phyloP scores from a whole-genome alignment of 2,797 vertebrate genomes.

The Epinephelus coioides region DNA sequence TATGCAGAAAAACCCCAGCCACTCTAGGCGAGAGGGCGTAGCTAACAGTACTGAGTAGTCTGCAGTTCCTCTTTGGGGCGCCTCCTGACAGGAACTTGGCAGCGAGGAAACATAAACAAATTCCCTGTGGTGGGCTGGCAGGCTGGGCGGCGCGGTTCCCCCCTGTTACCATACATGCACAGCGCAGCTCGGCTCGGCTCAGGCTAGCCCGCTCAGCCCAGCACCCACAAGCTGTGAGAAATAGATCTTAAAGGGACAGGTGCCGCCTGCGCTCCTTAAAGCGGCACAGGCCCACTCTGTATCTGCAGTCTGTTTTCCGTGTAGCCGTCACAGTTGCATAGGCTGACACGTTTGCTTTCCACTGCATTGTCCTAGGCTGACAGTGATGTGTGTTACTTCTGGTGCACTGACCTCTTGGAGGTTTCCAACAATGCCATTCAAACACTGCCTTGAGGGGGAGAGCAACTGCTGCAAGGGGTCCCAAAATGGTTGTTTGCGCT shows the following conservation, averaged over 20 bases:
- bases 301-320: slow-evolving; percentile 23
- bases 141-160: slow-evolving; percentile 71
- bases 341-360: slow-evolving; percentile 7
- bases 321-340: slow-evolving; percentile 37
- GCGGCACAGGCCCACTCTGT: slow-evolving; percentile 27
- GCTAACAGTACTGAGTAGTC: slow-evolving; percentile 77
- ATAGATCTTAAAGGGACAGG: slow-evolving; percentile 79
- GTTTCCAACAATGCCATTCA: slow-evolving; percentile 45
- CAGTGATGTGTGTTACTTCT: slow-evolving; percentile 55
- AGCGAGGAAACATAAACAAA: slow-evolving; percentile 86
- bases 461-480: slow-evolving; percentile 44
- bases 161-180: slow-evolving; percentile 76
- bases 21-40: slow-evolving; percentile 75
- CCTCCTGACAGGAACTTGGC: slow-evolving; percentile 89
- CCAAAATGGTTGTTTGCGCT: slow-evolving; percentile 62
- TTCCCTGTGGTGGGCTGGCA: slow-evolving; percentile 84
- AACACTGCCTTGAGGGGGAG: slow-evolving; percentile 25
- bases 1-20: slow-evolving; percentile 60
- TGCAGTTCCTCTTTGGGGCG: slow-evolving; percentile 85
- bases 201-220: slow-evolving; percentile 50
- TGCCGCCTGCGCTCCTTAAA: slow-evolving; percentile 52
- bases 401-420: slow-evolving; percentile 49
- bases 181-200: slow-evolving; percentile 52
- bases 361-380: slow-evolving; percentile 51
- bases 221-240: slow-evolving; percentile 70